Conservation (phyloP, 2,888 invertebrate species). For the Orchesellides sinensis region DNA sequence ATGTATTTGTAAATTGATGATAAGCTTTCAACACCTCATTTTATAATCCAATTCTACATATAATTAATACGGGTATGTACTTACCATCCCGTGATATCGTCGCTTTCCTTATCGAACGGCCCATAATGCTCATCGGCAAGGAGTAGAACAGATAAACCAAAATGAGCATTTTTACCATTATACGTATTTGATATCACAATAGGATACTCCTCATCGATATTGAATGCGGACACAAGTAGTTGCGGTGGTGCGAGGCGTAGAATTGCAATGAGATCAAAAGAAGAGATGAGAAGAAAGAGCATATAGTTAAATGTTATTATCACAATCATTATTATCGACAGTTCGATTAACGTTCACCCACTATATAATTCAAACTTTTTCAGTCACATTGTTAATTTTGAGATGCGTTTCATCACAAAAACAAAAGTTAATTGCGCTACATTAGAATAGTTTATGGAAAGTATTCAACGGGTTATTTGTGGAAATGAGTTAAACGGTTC, state of each 20-base stretch:
- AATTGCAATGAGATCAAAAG: slow-evolving; percentile 38
- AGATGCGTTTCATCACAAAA: too few species aligned
- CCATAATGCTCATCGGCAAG: too few species aligned
- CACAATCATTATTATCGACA: slow-evolving; percentile 30
- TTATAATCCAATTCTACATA: neutral
- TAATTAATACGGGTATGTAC: too few species aligned
- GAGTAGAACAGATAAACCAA: slow-evolving; percentile 49
- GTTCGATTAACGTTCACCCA: too few species aligned
- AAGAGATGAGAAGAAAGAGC: neutral
- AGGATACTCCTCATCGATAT: slow-evolving; percentile 66
- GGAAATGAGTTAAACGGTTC: too few species aligned
- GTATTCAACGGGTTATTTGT: neutral
- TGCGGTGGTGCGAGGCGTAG: neutral
- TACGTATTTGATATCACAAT: slow-evolving; percentile 60
- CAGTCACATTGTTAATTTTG: slow-evolving; percentile 10
- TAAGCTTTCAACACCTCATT: too few species aligned
- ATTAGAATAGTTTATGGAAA: too few species aligned
- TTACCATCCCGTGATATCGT: slow-evolving; percentile 47
- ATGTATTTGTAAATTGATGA: too few species aligned
- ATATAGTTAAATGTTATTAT: neutral
- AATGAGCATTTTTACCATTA: slow-evolving; percentile 55
- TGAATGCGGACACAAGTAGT: slow-evolving; percentile 39
- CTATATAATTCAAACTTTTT: too few species aligned
- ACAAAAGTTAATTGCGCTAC: too few species aligned
- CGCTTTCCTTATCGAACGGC: too few species aligned